Conservation (phyloP, 1,140 invertebrate genomes). For the Drosophila willistoni region DNA sequence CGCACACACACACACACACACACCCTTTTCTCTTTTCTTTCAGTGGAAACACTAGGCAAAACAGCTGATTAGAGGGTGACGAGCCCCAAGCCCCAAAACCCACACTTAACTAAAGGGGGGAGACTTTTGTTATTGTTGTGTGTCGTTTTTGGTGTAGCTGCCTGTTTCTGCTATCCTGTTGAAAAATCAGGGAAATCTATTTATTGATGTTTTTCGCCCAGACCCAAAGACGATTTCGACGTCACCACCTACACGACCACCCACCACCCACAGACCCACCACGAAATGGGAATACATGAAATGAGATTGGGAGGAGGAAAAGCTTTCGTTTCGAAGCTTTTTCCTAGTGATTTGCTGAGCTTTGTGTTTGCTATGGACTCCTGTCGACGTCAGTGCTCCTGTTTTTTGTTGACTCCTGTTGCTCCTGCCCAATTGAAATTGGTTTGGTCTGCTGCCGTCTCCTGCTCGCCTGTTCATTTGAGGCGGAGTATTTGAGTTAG, state of each 20-base stretch:
- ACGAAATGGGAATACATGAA: neutral
- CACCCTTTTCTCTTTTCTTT: neutral
- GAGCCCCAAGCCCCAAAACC: neutral
- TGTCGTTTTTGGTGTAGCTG: constrained; percentile 3
- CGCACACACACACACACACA: neutral
- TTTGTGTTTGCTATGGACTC: constrained; percentile 25
- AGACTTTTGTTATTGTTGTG: neutral
- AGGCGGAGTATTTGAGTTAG: constrained; percentile 83
- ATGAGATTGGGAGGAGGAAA: neutral
- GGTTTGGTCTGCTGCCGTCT: constrained; percentile 22
- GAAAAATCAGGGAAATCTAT: constrained; percentile 83
- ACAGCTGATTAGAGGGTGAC: constrained; percentile 37
- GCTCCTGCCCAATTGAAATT: constrained; percentile 10
- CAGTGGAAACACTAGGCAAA: neutral
- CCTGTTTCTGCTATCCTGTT: constrained; percentile 76
- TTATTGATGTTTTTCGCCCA: constrained; percentile 80
- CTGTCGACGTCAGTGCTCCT: constrained; percentile 70
- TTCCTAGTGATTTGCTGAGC: neutral
- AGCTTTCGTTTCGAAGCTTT: constrained; percentile 16
- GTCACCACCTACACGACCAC: constrained; percentile 3
- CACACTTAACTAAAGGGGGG: neutral
- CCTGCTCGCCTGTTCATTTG: constrained; percentile 76
- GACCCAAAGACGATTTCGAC: constrained; percentile 18
- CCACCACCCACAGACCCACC: too few relatives aligned
- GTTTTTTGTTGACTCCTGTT: constrained; percentile 64